Evolutionary conservation across 1,140 invertebrate genomes (phyloP).

Genomic region (Trichogramma pretiosum): DNA sequence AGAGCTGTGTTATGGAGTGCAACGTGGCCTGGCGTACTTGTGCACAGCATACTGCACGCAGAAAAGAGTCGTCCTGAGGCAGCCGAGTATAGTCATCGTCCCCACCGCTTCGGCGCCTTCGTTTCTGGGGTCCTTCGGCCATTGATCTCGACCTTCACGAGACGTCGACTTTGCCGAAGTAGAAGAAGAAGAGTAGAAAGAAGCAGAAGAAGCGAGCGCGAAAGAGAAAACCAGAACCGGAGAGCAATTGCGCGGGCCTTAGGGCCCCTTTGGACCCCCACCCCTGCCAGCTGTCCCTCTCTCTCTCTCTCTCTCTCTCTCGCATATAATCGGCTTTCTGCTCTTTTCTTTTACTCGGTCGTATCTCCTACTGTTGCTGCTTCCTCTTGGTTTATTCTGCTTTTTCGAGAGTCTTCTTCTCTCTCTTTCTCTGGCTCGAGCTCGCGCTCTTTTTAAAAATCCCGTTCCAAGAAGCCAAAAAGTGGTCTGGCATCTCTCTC

Average conservation of each 20-base stretch:
- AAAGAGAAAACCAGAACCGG: constrained; percentile 25
- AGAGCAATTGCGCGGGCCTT: constrained; percentile 16
- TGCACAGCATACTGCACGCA: too few species aligned
- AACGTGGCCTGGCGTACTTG: too few species aligned
- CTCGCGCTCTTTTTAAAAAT: constrained; percentile 7
- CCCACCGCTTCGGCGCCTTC: constrained; percentile 10
- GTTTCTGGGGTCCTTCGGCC: constrained; percentile 42
- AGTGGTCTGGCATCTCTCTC: constrained; percentile 5
- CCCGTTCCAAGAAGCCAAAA: constrained; percentile 13
- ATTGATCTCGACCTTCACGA: constrained; percentile 48
- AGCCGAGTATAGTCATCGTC: neutral
- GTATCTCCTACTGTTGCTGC: constrained; percentile 1
- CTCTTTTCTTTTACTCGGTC: too few species aligned
- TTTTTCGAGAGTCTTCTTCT: constrained; percentile 9
- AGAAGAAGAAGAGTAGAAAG: neutral
- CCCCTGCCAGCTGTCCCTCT: constrained; percentile 9
- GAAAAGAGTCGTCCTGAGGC: constrained; percentile 13
- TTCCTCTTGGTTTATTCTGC: constrained; percentile 8
- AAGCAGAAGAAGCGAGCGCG: neutral
- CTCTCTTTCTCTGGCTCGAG: neutral
- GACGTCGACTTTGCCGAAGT: constrained; percentile 38
- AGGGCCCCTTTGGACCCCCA: constrained; percentile 18
- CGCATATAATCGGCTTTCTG: neutral
- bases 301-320: constrained; percentile 9
- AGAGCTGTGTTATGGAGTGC: too few species aligned